Evolutionary conservation across 2,888 invertebrate species (phyloP), one percentile per base, ranked within the genome.

Genomic region (Euplagia quadripunctaria): DNA sequence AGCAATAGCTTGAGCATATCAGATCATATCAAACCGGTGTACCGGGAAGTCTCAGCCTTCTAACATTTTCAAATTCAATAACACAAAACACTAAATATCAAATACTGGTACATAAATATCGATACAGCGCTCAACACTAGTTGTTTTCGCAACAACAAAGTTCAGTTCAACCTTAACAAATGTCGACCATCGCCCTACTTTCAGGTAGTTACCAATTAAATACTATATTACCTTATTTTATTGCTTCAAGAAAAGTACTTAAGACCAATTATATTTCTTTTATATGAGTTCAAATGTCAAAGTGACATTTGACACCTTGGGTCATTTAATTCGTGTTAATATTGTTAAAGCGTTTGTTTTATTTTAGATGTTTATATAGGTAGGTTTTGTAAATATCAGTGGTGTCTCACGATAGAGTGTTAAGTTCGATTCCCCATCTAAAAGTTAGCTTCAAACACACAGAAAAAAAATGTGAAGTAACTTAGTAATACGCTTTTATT

Each of bases 111-210:
- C 14, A 64, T 69, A 69, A 68, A 64, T 49, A 68, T 46, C 46
- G 68, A 65, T 42, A 55, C 65, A 5, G 65, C 41, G 58, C 61
- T 49, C 79, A 78, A 61, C 80, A 77, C 76, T 79, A 72, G 66
- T 65, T 78, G 77, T 80, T 85, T 86, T 79, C 87, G 82, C 81
- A 84, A 86, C 85, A 69, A 71, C 73, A 74, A 87, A 89, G 88
- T 89, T 89, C 88, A 86, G 70, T 64, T 67, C 77, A 83, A 83
- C 85, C 82, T 85, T 82, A 79, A 71, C 78, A 88, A 89, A 89
- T 88, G 88, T 85, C 87, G 82, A 75, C 61, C 72, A 41, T 65
- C 82, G 88, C 85, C 88, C 87, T 86, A 88, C 85, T 87, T 88
- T 79, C 82, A 85, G 83, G 83, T 87, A 83, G 82, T 76, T 77